Conservation (phyloP, 2,113 vertebrate genomes). For the Budorcas taxicolor region DNA sequence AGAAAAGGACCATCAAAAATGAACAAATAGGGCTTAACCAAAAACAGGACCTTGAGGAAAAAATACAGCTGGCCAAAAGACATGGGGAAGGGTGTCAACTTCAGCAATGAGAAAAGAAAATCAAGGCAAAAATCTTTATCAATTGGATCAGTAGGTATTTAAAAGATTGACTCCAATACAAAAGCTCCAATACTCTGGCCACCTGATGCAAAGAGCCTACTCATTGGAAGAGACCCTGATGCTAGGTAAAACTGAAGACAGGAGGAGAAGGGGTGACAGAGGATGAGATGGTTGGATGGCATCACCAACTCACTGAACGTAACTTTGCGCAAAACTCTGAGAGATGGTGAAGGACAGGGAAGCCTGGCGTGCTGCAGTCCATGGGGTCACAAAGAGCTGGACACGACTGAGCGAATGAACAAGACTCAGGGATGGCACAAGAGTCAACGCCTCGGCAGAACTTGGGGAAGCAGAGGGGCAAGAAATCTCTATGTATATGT, state of each 20-base stretch:
- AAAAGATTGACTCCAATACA: background rate
- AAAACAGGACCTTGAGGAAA: background rate
- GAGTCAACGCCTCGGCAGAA: background rate
- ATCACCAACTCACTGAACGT: background rate
- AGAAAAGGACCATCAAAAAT: background rate
- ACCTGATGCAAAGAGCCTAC: background rate
- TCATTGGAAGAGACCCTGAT: background rate
- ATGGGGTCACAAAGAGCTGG: background rate
- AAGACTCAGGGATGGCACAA: background rate
- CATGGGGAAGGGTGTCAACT: background rate
- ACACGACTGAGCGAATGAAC: background rate
- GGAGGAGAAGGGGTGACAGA: background rate
- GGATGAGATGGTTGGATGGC: rapidly evolving
- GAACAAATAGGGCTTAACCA: background rate
- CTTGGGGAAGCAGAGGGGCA: background rate
- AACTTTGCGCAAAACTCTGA: rapidly evolving
- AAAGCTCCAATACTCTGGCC: background rate
- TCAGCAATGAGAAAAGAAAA: background rate
- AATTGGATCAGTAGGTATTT: background rate
- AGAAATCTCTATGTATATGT: background rate
- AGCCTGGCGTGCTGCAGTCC: background rate
- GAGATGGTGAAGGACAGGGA: background rate
- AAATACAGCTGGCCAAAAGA: background rate
- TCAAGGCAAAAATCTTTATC: background rate
- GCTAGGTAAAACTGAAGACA: rapidly evolving